phyloP scores from a whole-genome alignment of 1,140 invertebrate species.

The Drosophila yakuba region DNA sequence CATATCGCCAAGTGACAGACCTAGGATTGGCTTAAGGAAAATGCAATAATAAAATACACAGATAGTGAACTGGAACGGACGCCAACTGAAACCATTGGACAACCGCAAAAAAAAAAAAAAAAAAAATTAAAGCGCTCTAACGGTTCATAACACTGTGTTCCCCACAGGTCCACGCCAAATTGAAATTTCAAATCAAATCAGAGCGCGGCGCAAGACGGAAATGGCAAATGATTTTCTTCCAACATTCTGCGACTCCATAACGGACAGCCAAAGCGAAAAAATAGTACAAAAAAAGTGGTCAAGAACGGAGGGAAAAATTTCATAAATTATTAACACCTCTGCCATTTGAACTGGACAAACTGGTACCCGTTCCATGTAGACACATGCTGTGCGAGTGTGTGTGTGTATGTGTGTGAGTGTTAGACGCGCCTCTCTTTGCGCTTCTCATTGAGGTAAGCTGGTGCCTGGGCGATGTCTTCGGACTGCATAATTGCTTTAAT shows the following conservation, averaged over 20 bases:
- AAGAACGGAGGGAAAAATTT: conserved; percentile 50
- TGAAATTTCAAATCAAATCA: conserved; percentile 74
- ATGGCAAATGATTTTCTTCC: conserved; percentile 52
- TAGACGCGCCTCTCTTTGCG: conserved; percentile 46
- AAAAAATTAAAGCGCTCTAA: conserved; percentile 42
- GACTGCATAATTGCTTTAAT: conserved; percentile 78
- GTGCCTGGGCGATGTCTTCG: conserved; percentile 31
- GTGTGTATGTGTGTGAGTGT: not conserved
- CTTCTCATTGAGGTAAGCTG: conserved; percentile 51
- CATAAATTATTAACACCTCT: conserved; percentile 84
- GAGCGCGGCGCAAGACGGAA: conserved; percentile 46
- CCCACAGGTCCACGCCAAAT: conserved; percentile 58
- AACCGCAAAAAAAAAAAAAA: conserved; percentile 42
- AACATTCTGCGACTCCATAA: conserved; percentile 47
- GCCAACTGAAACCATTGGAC: conserved; percentile 28
- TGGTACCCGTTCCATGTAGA: conserved; percentile 34
- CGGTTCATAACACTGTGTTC: conserved; percentile 61
- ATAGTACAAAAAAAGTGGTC: conserved; percentile 8
- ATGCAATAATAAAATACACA: conserved; percentile 24
- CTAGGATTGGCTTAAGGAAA: conserved; percentile 1
- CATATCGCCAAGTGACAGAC: conserved; percentile 1
- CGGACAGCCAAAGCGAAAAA: conserved; percentile 8
- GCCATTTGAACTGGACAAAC: conserved; percentile 83
- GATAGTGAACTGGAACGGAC: conserved; percentile 25
- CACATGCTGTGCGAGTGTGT: not conserved